These are phyloP conservation scores for Scrobipalpa atriplicella DNA, from an alignment of 2,888 invertebrate species.

Conservation along the genomic window DNA sequence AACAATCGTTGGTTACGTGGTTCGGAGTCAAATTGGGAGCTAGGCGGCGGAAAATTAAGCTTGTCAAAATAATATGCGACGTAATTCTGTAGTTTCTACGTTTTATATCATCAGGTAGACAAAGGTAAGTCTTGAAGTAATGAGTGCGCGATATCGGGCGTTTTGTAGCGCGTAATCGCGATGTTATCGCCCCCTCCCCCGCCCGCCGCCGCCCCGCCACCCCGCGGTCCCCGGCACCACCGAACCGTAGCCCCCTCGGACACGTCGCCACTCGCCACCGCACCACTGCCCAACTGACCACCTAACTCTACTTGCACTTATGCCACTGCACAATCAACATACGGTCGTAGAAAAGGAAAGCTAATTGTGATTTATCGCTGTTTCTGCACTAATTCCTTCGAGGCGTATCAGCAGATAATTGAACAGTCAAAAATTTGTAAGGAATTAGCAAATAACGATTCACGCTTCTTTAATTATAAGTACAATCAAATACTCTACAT, in stretches of 20 bases:
- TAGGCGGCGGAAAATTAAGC: slow-evolving; percentile 24
- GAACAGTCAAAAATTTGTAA: neutral
- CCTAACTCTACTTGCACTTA: slow-evolving; percentile 38
- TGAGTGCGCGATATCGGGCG: slow-evolving; percentile 47
- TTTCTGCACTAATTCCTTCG: slow-evolving; percentile 11
- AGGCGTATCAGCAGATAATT: neutral
- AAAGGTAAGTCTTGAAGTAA: slow-evolving; percentile 30
- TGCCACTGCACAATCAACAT: slow-evolving; percentile 11
- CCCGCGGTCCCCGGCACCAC: slow-evolving; percentile 35
- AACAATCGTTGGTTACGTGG: slow-evolving; percentile 21
- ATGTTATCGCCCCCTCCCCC: slow-evolving; percentile 61
- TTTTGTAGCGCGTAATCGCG: slow-evolving; percentile 79
- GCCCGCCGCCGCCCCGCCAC: slow-evolving; percentile 36
- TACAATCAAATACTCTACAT: neutral
- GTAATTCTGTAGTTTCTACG: neutral
- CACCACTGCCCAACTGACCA: slow-evolving; percentile 41
- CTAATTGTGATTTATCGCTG: neutral
- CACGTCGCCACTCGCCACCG: slow-evolving; percentile 33
- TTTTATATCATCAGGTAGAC: neutral
- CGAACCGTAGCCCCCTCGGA: slow-evolving; percentile 59
- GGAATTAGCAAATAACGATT: neutral
- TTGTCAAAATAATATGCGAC: slow-evolving; percentile 6
- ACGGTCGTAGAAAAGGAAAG: slow-evolving; percentile 4
- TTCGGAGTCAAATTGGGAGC: slow-evolving; percentile 18
- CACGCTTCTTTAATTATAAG: neutral